Evolutionary conservation across 2,888 invertebrate species (phyloP).

Genomic region (Caenorhabditis sp.): DNA sequence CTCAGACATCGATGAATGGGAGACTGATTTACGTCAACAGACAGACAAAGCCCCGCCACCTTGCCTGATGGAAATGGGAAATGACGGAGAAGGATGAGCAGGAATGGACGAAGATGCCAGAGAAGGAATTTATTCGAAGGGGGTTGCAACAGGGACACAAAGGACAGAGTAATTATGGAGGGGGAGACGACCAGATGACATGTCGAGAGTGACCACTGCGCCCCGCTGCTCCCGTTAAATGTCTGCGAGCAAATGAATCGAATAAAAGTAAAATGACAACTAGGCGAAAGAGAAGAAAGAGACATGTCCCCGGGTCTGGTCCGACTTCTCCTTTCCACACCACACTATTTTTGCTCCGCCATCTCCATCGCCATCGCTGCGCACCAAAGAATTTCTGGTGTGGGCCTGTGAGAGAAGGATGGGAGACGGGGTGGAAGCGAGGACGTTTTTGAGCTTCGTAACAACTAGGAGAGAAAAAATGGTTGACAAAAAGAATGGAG

Average conservation of each 20-base stretch:
- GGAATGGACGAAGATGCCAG: conserved; percentile 13
- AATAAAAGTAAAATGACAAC: conserved; percentile 57
- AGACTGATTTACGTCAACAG: conserved; percentile 36
- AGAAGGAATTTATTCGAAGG: conserved; percentile 14
- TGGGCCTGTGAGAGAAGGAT: neutral
- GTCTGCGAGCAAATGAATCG: conserved; percentile 35
- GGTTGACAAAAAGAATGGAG: conserved; percentile 45
- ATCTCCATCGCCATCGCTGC: too few species aligned
- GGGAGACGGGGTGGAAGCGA: neutral
- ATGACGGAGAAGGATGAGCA: conserved; percentile 19
- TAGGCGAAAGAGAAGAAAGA: conserved; percentile 41
- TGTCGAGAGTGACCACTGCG: conserved; percentile 21
- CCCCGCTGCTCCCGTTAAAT: neutral
- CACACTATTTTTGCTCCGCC: conserved; percentile 37
- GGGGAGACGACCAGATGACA: conserved; percentile 10
- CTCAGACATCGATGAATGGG: neutral
- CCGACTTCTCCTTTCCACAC: conserved; percentile 34
- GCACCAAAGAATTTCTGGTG: conserved; percentile 55
- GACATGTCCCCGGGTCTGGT: conserved; percentile 30
- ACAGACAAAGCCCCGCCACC: conserved; percentile 24
- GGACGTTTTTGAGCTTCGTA: conserved; percentile 48
- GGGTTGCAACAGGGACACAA: conserved; percentile 39
- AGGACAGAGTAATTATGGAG: conserved; percentile 46
- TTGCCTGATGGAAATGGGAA: neutral
- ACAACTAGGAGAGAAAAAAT: conserved; percentile 52